Base-by-base conservation (phyloP, 1,140 invertebrate species). In the Lepeophtheirus salmonis region DNA sequence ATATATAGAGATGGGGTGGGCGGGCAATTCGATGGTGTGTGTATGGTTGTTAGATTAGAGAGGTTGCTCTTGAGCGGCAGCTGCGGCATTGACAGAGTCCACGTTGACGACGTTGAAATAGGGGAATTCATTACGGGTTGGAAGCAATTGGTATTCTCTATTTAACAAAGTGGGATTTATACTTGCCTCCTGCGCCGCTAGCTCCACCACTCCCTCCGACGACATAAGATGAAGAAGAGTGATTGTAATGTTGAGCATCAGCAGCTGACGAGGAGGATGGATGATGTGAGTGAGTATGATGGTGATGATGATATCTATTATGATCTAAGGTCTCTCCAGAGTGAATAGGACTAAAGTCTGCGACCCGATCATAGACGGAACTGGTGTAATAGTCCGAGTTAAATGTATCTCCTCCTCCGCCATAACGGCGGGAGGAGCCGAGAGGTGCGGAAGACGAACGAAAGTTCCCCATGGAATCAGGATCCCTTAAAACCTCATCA, bases 401-500 rank as follows among this genome's bases (percentile, higher is more conserved):
- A n/a, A 60, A 52, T 2, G 23, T 20, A 14, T 17, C 18, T 50
- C 41, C 49, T 16, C 23, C 26, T 16, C 23, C 56, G 6, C 49
- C 49, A n/a, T 41, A 41, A n/a, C 30, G 30, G 6, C 30, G 6
- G n/a, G n/a, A n/a, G n/a, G n/a, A n/a, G 6, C 30, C 30, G n/a
- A 41, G 30, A 10, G 30, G 30, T n/a, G 30, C 30, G 6, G 30
- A 41, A 41, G 30, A 41, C n/a, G 30, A 41, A 20, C 52, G 52
- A 13, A 54, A 54, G 6, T 6, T 41, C n/a, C 30, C 30, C n/a
- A 6, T 20, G 20, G 18, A 20, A 20, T 24, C 52, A 20, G 18
- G 18, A 54, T 71, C 69, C 16, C 72, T 65, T n/a, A 77, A 66
- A 10, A 76, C 70, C 60, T 77, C 75, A 61, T 77, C 75, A 17